These are phyloP conservation scores for Cantharis flavilabris DNA, from an alignment of 2,888 invertebrate genomes.

Conservation along the genomic window DNA sequence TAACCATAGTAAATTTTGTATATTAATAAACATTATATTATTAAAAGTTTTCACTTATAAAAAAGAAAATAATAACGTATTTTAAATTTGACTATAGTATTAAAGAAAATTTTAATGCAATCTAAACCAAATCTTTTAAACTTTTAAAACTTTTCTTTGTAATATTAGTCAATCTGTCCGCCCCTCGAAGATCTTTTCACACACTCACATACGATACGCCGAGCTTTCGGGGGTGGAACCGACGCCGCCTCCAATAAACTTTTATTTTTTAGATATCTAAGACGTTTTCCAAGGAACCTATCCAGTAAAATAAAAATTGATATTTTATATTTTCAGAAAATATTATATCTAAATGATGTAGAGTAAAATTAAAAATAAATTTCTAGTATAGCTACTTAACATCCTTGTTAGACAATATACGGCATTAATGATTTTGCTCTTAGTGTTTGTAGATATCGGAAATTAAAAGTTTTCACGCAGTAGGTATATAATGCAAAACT, in stretches of 20 bases:
- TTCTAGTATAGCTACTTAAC: not conserved
- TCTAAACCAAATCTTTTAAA: not conserved
- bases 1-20: not conserved
- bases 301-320: not conserved
- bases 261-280: conserved; percentile 11
- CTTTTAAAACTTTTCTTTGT: conserved; percentile 16
- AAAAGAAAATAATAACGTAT: not conserved
- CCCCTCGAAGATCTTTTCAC: conserved; percentile 50
- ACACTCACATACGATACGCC: conserved; percentile 55
- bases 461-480: not conserved
- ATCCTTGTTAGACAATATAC: not conserved
- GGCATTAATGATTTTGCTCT: not conserved
- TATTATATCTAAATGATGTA: not conserved
- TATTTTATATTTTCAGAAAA: not conserved
- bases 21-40: not conserved
- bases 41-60: not conserved
- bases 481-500: not conserved
- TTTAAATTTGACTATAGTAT: not conserved
- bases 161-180: conserved; percentile 45
- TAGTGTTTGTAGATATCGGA: not conserved
- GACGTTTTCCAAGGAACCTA: not conserved
- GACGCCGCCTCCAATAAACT: conserved; percentile 43
- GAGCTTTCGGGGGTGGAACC: conserved; percentile 46
- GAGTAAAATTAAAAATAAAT: not conserved
- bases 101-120: not conserved